A percentile compares a stretch with the other conserved stretches of the same genome.
Evolutionary conservation across 2,888 invertebrate species (phyloP).

Genomic region (Phalangium opilio): DNA sequence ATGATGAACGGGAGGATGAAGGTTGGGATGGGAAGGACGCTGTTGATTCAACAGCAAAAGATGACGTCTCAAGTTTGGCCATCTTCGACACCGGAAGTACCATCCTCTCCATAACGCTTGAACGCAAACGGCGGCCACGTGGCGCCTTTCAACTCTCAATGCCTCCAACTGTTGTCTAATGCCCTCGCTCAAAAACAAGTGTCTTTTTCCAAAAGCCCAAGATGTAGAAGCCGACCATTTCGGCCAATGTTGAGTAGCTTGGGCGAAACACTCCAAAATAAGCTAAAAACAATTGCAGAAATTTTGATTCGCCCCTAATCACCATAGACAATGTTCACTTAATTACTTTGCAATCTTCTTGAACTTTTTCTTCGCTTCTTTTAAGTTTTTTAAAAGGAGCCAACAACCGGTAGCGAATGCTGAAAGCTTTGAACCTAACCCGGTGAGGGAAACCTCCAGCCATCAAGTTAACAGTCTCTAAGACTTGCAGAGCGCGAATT

Average conservation of each 20-base stretch:
- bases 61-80: slow-evolving; percentile 42
- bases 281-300: slow-evolving; percentile 33
- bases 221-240: slow-evolving; percentile 45
- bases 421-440: slow-evolving; percentile 86
- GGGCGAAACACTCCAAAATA: slow-evolving; percentile 50
- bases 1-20: too few relatives aligned
- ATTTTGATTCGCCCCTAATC: neutral
- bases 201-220: slow-evolving; percentile 82
- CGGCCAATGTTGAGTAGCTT: slow-evolving; percentile 26
- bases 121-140: slow-evolving; percentile 64
- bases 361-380: slow-evolving; percentile 35
- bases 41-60: slow-evolving; percentile 20
- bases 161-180: slow-evolving; percentile 78
- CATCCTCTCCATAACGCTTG: slow-evolving; percentile 71
- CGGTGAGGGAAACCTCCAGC: slow-evolving; percentile 83
- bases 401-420: slow-evolving; percentile 64
- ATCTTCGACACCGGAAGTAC: slow-evolving; percentile 46
- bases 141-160: slow-evolving; percentile 56
- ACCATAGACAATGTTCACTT: neutral
- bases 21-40: too few relatives aligned
- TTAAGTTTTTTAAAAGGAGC: slow-evolving; percentile 50
- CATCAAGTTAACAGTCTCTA: slow-evolving; percentile 90
- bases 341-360: slow-evolving; percentile 43
- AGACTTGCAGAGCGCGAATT: slow-evolving; percentile 72
- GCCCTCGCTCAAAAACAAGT: slow-evolving; percentile 78